phyloP scores from a whole-genome alignment of 2,113 vertebrate species.

The Lucifuga dentata region DNA sequence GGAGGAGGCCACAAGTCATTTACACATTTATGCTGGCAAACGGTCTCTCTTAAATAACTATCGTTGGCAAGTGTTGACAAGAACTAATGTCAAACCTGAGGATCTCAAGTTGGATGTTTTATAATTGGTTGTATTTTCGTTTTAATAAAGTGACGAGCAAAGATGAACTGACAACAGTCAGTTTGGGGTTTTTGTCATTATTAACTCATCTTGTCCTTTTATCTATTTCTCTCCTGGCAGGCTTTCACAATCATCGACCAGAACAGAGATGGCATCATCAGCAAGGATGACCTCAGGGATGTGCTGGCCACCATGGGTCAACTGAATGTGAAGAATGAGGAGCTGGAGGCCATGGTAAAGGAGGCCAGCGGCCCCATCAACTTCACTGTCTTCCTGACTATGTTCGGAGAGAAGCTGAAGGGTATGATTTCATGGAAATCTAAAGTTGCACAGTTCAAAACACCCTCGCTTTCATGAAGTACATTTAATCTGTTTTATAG shows the following conservation, averaged over 20 bases:
- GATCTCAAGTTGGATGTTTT: conserved; percentile 16
- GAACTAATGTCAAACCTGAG: conserved; percentile 37
- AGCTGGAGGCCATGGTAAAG: conserved; percentile 93
- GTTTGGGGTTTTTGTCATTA: not conserved
- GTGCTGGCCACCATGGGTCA: conserved; percentile 92
- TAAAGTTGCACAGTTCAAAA: not conserved
- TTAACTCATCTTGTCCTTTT: not conserved
- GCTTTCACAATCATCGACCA: conserved; percentile 96
- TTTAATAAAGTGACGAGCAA: no score
- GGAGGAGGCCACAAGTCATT: conserved; percentile 51
- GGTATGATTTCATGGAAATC: conserved; percentile 73
- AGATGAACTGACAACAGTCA: no score
- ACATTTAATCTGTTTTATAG: not conserved
- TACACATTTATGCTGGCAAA: conserved; percentile 54
- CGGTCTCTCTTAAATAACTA: conserved; percentile 21
- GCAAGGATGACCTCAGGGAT: conserved; percentile 92
- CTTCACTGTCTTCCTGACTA: conserved; percentile 94
- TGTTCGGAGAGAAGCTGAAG: conserved; percentile 97
- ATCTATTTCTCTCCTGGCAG: conserved; percentile 63
- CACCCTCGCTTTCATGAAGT: not conserved
- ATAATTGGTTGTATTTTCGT: conserved; percentile 3
- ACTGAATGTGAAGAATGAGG: conserved; percentile 92
- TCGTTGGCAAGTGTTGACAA: conserved; percentile 32
- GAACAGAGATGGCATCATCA: conserved; percentile 94
- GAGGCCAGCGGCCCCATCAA: conserved; percentile 94